Conservation (phyloP, 2,797 vertebrate genomes). For the Urophycis tenuis region DNA sequence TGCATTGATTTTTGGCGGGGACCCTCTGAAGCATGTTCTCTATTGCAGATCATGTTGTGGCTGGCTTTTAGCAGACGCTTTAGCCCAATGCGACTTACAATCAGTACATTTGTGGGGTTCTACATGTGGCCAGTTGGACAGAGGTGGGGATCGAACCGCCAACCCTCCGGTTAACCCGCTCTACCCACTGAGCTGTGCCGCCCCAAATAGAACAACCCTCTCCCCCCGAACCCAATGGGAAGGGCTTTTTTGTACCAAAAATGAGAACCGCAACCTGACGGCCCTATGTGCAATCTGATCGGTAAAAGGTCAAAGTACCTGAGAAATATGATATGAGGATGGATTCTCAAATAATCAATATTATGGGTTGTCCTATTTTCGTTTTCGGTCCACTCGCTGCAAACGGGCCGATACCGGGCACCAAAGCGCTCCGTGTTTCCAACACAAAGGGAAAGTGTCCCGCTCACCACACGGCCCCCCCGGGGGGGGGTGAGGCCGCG, state of each 20-base stretch:
- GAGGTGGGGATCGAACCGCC: no score
- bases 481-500: neutral
- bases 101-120: no score
- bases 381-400: neutral
- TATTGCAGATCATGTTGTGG: neutral
- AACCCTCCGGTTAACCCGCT: no score
- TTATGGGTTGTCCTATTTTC: neutral
- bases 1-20: conserved; percentile 34
- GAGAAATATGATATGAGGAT: neutral
- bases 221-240: neutral
- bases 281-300: conserved; percentile 4
- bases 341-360: neutral
- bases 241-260: neutral
- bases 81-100: no score
- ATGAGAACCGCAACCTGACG: neutral
- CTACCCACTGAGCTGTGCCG: no score
- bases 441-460: neutral
- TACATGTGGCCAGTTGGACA: no score
- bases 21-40: neutral
- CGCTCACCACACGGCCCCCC: neutral
- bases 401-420: neutral
- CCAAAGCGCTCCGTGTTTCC: neutral
- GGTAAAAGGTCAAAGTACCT: neutral
- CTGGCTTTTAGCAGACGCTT: neutral
- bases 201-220: neutral